These are phyloP conservation scores for Callospermophilus lateralis DNA, from an alignment of 2,113 vertebrate genomes.

Conservation along the genomic window DNA sequence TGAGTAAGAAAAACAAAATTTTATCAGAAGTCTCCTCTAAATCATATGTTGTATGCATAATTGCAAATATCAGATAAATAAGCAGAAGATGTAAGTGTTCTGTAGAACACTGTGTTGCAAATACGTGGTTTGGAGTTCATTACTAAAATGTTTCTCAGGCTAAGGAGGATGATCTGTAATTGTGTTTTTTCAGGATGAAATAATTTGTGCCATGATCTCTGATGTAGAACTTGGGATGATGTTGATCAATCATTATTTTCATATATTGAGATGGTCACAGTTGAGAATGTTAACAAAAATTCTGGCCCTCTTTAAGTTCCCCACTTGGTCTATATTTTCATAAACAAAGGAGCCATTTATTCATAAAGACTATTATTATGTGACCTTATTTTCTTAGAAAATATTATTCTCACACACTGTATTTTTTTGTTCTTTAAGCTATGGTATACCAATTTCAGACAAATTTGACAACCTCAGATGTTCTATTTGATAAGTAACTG, in stretches of 20 bases:
- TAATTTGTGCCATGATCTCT: neutral
- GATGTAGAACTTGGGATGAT: neutral
- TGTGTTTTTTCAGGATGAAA: neutral
- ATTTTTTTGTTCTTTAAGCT: conserved; percentile 17
- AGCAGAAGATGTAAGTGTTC: neutral
- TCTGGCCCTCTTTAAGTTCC: neutral
- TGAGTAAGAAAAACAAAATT: neutral
- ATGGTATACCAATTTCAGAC: neutral
- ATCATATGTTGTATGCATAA: neutral
- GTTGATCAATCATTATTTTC: neutral
- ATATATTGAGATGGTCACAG: neutral
- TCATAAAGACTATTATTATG: neutral
- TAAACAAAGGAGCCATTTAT: neutral
- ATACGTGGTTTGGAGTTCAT: neutral
- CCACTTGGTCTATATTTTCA: neutral
- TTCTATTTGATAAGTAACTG: neutral
- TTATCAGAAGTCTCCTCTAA: neutral
- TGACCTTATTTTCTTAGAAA: neutral
- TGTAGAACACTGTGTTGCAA: neutral
- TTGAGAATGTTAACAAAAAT: neutral
- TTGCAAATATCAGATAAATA: neutral
- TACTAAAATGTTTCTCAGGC: conserved; percentile 29
- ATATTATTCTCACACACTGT: neutral
- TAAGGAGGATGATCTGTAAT: neutral
- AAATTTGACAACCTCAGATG: neutral